Percentiles rank a stretch among this genome's conserved stretches.
Conservation (phyloP, 2,888 invertebrate genomes). For the Perizoma affinitatum region DNA sequence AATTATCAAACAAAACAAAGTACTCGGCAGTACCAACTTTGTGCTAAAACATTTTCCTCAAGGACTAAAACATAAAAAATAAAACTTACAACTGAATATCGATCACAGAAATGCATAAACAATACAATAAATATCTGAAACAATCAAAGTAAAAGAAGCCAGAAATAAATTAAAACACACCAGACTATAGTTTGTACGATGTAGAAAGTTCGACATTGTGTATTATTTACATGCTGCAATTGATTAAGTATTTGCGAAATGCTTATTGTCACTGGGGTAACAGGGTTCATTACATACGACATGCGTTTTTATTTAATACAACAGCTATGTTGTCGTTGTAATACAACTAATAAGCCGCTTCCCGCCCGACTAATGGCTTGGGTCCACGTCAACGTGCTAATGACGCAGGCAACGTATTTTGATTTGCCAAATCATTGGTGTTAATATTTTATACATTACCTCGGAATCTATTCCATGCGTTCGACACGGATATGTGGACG, state of each 20-base stretch:
- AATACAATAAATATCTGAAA: conserved; percentile 64
- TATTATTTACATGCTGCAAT: conserved; percentile 58
- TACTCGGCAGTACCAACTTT: conserved; percentile 50
- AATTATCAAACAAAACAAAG: conserved; percentile 26
- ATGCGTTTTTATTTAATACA: conserved; percentile 39
- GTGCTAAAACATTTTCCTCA: conserved; percentile 57
- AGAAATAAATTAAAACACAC: conserved; percentile 57
- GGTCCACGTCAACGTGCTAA: background rate
- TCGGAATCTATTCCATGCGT: background rate
- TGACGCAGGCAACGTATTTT: background rate
- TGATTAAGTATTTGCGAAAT: conserved; percentile 63
- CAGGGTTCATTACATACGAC: conserved; percentile 26
- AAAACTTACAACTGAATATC: conserved; percentile 65
- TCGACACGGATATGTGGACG: conserved; percentile 1
- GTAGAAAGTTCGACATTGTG: conserved; percentile 39
- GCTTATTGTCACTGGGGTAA: conserved; percentile 74
- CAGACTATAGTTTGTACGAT: conserved; percentile 54
- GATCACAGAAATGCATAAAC: conserved; percentile 81
- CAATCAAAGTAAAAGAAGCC: conserved; percentile 52
- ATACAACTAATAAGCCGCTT: conserved; percentile 29
- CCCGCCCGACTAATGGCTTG: conserved; percentile 9
- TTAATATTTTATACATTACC: no score
- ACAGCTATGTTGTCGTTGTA: conserved; percentile 40
- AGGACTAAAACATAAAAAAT: conserved; percentile 58
- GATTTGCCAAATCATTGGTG: background rate